Percentiles rank a stretch among this genome's conserved stretches.
phyloP scores from a whole-genome alignment of 2,113 vertebrate genomes.

The Corydoras maculifer region DNA sequence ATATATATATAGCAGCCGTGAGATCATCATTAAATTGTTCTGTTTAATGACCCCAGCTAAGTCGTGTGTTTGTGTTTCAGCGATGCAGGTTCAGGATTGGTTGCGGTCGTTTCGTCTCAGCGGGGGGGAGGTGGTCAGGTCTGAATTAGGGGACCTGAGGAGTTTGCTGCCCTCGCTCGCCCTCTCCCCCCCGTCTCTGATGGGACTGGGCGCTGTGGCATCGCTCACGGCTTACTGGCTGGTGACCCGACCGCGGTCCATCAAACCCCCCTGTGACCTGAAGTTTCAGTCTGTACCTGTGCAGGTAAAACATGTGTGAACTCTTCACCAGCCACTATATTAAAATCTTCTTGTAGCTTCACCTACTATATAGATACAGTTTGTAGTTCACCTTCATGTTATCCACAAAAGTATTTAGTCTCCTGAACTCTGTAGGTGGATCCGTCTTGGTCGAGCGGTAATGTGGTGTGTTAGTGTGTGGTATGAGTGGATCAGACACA shows the following conservation, averaged over 20 bases:
- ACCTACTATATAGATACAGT: too few relatives aligned
- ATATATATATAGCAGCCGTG: too few relatives aligned
- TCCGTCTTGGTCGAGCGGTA: too few relatives aligned
- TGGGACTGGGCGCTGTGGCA: slow-evolving; percentile 67
- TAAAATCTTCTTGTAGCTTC: too few relatives aligned
- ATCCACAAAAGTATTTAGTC: too few relatives aligned
- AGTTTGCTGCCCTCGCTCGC: slow-evolving; percentile 53
- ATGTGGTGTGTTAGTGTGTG: too few relatives aligned
- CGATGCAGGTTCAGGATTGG: slow-evolving; percentile 70
- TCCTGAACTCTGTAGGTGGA: too few relatives aligned
- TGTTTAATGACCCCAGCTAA: too few relatives aligned
- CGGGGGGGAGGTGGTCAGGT: slow-evolving; percentile 41
- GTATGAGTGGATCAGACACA: too few relatives aligned
- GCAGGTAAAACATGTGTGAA: slow-evolving; percentile 40
- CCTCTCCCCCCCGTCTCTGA: slow-evolving; percentile 60
- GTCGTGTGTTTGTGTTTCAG: slow-evolving; percentile 34
- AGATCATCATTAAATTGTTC: too few relatives aligned
- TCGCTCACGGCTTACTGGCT: slow-evolving; percentile 71
- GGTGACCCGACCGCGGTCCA: slow-evolving; percentile 63
- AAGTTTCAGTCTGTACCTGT: slow-evolving; percentile 64
- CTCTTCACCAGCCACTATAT: too few relatives aligned
- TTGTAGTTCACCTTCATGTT: too few relatives aligned
- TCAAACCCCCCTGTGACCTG: slow-evolving; percentile 63
- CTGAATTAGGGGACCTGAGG: slow-evolving; percentile 55
- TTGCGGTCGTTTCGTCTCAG: slow-evolving; percentile 54